A percentile compares a stretch with the other conserved stretches of the same genome.
These are phyloP conservation scores for Bimastos eiseni DNA, from an alignment of 2,888 invertebrate species.

Conservation along the genomic window DNA sequence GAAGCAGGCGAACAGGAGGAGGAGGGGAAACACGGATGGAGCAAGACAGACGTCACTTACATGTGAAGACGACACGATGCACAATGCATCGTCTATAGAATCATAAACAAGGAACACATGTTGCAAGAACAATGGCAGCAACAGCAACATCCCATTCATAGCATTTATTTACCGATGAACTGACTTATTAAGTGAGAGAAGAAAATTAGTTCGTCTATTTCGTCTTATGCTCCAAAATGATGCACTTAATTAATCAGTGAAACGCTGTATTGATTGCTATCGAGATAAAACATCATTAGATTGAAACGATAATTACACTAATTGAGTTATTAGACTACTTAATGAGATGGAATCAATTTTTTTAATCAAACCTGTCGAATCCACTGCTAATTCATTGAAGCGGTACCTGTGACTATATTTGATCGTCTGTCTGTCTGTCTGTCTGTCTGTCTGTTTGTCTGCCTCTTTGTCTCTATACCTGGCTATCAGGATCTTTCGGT, in stretches of 20 bases:
- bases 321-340: neutral
- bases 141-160: neutral
- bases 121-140: neutral
- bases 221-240: too few relatives aligned
- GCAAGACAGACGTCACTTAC: neutral
- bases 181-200: neutral
- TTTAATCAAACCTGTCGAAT: too few relatives aligned
- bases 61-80: neutral
- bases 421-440: neutral
- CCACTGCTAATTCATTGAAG: neutral
- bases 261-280: too few relatives aligned
- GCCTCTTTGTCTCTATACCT: too few relatives aligned
- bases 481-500: too few relatives aligned
- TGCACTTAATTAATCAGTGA: too few relatives aligned
- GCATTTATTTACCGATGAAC: neutral
- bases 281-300: neutral
- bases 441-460: too few relatives aligned
- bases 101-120: neutral
- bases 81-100: neutral
- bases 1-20: neutral
- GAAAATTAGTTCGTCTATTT: too few relatives aligned
- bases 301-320: neutral
- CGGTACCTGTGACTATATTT: neutral
- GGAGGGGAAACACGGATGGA: neutral
- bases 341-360: neutral